A percentile compares a stretch with the other conserved stretches of the same genome.
phyloP scores from a whole-genome alignment of 2,797 vertebrate genomes.

The Holocentrus rufus region DNA sequence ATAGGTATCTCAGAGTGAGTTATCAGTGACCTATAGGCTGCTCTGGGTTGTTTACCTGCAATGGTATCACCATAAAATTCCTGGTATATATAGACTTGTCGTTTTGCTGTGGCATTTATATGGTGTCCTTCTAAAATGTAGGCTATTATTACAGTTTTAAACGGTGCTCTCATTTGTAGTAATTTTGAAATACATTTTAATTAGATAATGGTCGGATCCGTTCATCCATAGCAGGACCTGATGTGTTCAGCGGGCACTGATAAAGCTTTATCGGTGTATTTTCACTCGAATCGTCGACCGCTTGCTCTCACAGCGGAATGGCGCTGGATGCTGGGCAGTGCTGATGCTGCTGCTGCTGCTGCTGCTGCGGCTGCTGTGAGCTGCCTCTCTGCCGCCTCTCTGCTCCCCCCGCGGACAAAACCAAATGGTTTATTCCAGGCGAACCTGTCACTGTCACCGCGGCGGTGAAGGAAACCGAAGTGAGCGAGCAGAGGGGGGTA shows the following conservation, averaged over 20 bases:
- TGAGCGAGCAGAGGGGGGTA: constrained; percentile 68
- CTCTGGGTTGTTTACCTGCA: too few relatives aligned
- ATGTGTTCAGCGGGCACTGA: constrained; percentile 3
- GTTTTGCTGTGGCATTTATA: too few relatives aligned
- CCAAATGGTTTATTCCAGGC: constrained; percentile 83
- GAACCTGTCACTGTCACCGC: constrained; percentile 82
- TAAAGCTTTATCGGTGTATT: constrained; percentile 11
- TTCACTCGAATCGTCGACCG: constrained; percentile 20
- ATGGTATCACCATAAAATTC: too few relatives aligned
- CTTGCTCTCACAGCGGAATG: constrained; percentile 57
- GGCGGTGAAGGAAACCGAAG: constrained; percentile 78
- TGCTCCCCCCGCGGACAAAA: constrained; percentile 68
- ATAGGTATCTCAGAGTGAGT: too few relatives aligned
- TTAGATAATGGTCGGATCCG: constrained; percentile 39
- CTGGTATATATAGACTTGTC: too few relatives aligned
- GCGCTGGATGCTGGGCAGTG: constrained; percentile 50
- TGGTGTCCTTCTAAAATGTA: too few relatives aligned
- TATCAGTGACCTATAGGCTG: too few relatives aligned
- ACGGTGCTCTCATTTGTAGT: not conserved
- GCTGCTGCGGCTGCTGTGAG: constrained; percentile 55
- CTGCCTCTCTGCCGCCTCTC: constrained; percentile 63
- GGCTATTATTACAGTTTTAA: too few relatives aligned
- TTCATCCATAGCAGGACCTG: not conserved
- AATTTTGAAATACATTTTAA: constrained; percentile 16
- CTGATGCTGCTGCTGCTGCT: constrained; percentile 36